A percentile compares a stretch with the other conserved stretches of the same genome.
These are phyloP conservation scores for Hirundichthys speculiger DNA, from an alignment of 2,113 vertebrate species.

Conservation along the genomic window DNA sequence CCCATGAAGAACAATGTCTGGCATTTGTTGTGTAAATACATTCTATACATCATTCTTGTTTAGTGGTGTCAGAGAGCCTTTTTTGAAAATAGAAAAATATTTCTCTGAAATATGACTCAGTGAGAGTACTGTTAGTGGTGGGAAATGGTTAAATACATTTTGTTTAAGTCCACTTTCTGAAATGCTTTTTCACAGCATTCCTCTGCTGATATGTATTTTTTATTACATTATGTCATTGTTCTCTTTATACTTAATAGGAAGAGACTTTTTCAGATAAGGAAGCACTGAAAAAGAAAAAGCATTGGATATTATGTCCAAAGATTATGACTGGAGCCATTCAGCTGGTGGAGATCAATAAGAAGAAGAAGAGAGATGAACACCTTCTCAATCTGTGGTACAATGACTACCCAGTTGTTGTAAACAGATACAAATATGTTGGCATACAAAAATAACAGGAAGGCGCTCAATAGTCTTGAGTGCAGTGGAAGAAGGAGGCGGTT, in stretches of 20 bases:
- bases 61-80: constrained; percentile 21
- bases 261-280: constrained; percentile 11
- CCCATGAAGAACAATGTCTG: neutral
- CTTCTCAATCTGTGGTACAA: neutral
- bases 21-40: constrained; percentile 67
- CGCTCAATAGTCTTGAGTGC: neutral
- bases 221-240: constrained; percentile 40
- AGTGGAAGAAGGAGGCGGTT: constrained; percentile 12
- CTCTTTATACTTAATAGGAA: constrained; percentile 26
- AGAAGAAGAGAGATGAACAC: neutral
- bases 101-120: too few relatives aligned
- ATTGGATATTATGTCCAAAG: neutral
- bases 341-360: neutral
- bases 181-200: constrained; percentile 20
- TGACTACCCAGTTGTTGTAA: too few relatives aligned
- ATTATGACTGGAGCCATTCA: neutral
- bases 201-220: constrained; percentile 30
- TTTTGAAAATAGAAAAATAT: constrained; percentile 20
- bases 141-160: too few relatives aligned
- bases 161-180: neutral
- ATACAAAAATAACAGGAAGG: too few relatives aligned
- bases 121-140: too few relatives aligned
- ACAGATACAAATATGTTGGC: too few relatives aligned
- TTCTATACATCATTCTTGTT: constrained; percentile 48
- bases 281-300: neutral